Conservation (phyloP, 1,140 invertebrate genomes). For the Piezodorus guildinii region DNA sequence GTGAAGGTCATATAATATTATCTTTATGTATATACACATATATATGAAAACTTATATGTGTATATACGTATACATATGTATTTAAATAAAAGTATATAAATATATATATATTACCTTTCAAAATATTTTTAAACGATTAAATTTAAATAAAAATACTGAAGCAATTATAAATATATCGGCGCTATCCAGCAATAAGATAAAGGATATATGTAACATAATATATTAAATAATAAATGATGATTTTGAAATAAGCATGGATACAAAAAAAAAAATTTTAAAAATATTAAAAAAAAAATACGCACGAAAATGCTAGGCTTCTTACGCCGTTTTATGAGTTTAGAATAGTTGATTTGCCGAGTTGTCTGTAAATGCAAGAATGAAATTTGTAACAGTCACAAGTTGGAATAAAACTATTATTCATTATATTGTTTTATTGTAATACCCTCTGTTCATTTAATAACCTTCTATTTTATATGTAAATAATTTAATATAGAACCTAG, state of each 20-base stretch:
- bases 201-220: too few relatives aligned
- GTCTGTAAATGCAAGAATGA: conserved; percentile 17
- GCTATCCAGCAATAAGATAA: too few relatives aligned
- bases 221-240: not conserved
- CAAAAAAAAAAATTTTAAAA: too few relatives aligned
- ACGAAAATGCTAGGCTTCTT: conserved; percentile 13
- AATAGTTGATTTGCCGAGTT: conserved; percentile 13
- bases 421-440: conserved; percentile 5
- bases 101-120: conserved; percentile 15
- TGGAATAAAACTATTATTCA: conserved; percentile 17
- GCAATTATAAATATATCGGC: conserved; percentile 9
- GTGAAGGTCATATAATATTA: not conserved
- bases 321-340: conserved; percentile 13
- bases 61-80: not conserved
- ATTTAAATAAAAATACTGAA: conserved; percentile 1
- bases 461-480: too few relatives aligned
- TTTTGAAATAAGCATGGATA: conserved; percentile 14
- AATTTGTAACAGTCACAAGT: conserved; percentile 17
- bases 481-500: too few relatives aligned
- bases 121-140: conserved; percentile 20
- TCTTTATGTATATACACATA: not conserved
- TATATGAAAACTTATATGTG: not conserved
- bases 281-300: not conserved
- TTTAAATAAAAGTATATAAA: conserved; percentile 1
- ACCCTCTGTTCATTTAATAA: too few relatives aligned